Evolutionary conservation across 2,888 invertebrate species (phyloP).

Genomic region (Agonopterix heracliana): DNA sequence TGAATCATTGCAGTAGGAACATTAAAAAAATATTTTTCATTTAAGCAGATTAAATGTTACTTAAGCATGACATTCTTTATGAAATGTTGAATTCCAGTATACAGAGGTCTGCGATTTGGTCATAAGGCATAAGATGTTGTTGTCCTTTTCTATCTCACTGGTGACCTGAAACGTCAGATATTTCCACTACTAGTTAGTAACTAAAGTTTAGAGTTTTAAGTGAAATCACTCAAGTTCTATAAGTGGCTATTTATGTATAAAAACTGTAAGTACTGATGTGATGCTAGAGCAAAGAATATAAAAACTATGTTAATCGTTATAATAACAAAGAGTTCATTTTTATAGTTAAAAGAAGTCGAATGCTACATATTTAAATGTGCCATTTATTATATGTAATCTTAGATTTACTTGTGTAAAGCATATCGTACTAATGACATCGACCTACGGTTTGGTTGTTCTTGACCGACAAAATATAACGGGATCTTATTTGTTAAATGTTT

Average conservation of each 20-base stretch:
- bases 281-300: constrained; percentile 64
- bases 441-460: constrained; percentile 7
- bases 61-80: too few species aligned
- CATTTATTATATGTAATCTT: constrained; percentile 34
- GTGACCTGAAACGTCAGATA: too few species aligned
- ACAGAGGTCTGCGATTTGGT: too few species aligned
- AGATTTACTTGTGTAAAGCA: constrained; percentile 13
- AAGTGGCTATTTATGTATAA: constrained; percentile 24
- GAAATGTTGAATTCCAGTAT: too few species aligned
- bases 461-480: constrained; percentile 7
- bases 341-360: constrained; percentile 20
- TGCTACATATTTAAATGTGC: constrained; percentile 40
- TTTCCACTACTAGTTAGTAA: too few species aligned
- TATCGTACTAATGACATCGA: constrained; percentile 4
- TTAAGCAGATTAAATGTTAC: too few species aligned
- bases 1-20: too few species aligned
- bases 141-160: too few species aligned
- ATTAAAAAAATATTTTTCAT: too few species aligned
- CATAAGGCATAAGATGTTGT: too few species aligned
- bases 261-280: constrained; percentile 70
- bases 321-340: constrained; percentile 16
- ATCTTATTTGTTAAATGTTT: background rate
- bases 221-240: too few species aligned
- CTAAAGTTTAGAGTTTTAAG: too few species aligned
- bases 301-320: constrained; percentile 17